phyloP scores from a whole-genome alignment of 92 coral and sea anemone species.

The Phenganax subtilis region DNA sequence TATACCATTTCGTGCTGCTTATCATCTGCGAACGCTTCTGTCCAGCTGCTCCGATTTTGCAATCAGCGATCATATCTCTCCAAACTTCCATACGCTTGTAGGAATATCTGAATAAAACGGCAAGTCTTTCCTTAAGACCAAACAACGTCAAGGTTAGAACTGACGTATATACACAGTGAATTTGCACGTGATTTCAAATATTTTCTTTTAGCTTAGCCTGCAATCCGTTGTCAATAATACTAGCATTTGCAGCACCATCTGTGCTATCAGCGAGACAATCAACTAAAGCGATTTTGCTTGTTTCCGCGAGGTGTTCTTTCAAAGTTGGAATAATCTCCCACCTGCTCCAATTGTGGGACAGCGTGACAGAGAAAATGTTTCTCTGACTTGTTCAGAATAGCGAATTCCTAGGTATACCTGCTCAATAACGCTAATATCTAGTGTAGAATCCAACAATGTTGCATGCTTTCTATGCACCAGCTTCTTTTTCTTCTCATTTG shows the following conservation, averaged over 20 bases:
- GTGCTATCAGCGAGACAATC: neutral
- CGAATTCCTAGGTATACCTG: slow-evolving; percentile 1
- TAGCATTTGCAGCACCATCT: slow-evolving; percentile 1
- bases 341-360: neutral
- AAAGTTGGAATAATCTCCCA: neutral
- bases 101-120: neutral
- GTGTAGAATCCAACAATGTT: slow-evolving; percentile 13
- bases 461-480: neutral
- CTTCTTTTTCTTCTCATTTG: slow-evolving; percentile 15
- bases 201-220: neutral
- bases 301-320: neutral
- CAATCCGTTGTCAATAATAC: neutral
- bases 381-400: neutral
- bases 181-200: neutral
- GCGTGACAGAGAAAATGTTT: neutral
- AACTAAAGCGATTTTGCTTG: neutral
- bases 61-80: neutral
- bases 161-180: neutral
- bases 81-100: neutral
- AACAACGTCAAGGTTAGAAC: neutral
- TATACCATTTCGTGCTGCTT: neutral
- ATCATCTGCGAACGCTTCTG: neutral
- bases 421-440: neutral
- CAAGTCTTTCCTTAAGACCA: neutral
- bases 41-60: neutral